Evolutionary conservation across 1,140 invertebrate genomes (phyloP), one percentile per base, ranked within the genome.

Genomic region (Trachymyrmex cornetzi): DNA sequence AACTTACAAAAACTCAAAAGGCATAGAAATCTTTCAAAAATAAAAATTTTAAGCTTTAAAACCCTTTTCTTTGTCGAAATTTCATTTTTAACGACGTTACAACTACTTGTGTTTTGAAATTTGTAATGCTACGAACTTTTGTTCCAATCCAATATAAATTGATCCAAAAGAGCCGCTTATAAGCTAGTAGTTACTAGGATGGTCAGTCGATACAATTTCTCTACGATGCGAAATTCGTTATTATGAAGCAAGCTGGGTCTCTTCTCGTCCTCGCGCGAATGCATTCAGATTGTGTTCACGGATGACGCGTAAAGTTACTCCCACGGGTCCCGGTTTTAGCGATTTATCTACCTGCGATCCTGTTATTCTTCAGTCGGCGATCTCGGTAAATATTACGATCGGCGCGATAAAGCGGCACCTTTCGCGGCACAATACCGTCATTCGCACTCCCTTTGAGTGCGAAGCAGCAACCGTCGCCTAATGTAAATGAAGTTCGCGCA

Each of bases 361-460:
- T 85, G 71, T 86, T 85, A 77, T 75, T 59, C n/a, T 24, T 27
- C 30, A 61, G 30, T 48, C 53, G 64, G 44, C 66, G 30, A 74
- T 64, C 81, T 74, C 48, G 53, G 16, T 61, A 67, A 75, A 80
- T 66, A 77, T 87, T 77, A 84, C 84, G 88, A 90, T 90, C 85
- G 34, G 4, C 14, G 9, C 79, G 77, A 90, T 89, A 89, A 89
- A 77, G 38, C 19, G 48, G 22, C 69, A 55, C n/a, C 75, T 87
- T 63, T 81, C 27, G 57, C 55, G 24, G 48, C 16, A 82, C 87
- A 88, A 88, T 86, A 69, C 30, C 66, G 64, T 14, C 22, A 12
- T 55, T 71, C 34, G 55, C 48, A 57, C 16, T 72, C 55, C 53
- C 55, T 59, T 55, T 50, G 24, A 77, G 50, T 57, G 61, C 48